Evolutionary conservation across 2,888 invertebrate species (phyloP), one percentile per base, ranked within the genome.

Genomic region (Pycnomerus fuliginosus): DNA sequence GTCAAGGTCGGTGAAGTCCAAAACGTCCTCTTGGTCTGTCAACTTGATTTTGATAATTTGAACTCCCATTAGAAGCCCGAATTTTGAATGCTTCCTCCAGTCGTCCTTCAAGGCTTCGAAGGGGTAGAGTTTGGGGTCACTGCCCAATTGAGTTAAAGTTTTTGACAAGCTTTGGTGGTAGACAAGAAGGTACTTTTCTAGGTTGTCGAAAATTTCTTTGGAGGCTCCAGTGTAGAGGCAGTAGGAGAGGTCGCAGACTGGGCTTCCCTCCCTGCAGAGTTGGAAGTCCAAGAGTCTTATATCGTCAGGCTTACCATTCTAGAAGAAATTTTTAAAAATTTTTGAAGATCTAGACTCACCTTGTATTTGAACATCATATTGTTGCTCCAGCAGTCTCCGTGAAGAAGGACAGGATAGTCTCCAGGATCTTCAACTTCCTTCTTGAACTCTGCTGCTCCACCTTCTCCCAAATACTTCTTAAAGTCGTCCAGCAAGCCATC

Each of bases 171-270:
- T 59, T 12, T 62, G 44, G 45, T 70, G 52, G 45, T 72, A 72
- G 14, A 61, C 48, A 16, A 55, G 39, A 2, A 70, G 41, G 14
- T 63, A 56, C 11, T 60, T 31, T 14, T 70, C 58, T 3, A 60
- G 57, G 16, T 65, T 49, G 22, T 58, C 43, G 3, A 69, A 55
- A 10, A 61, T 44, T 7, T 60, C 53, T 29, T 60, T 60, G 2
- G 57, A 47, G 4, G 61, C 57, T 20, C 64, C 64, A 2, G 62
- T 61, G 39, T 64, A 69, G 8, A 71, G 49, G 44, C 62, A 58
- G 44, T 70, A 69, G 2, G 63, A 50, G 23, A 72, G 36, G 42
- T 71, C 72, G 15, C 54, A 44, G 2, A 59, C 64, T 0, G 64
- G 63, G 12, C 60, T 53, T 2, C 50, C 56, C 4, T 42, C 33